Base-by-base conservation (phyloP, 2,888 invertebrate genomes). In the Plebejus anna region DNA sequence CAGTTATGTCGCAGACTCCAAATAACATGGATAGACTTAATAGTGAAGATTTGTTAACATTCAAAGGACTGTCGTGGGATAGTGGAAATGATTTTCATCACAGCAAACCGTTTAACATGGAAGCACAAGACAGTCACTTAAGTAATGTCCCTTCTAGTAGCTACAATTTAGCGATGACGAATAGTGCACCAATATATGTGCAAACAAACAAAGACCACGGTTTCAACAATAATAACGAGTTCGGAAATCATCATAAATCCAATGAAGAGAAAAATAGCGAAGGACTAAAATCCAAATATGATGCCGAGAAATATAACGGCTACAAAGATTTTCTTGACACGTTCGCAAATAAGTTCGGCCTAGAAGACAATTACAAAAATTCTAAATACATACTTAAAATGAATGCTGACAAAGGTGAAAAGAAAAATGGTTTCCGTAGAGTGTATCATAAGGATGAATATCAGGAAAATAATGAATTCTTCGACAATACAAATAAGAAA, bases 391-490 rank as follows among this genome's bases (percentile, higher is more conserved):
- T 82, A 16, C 73, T 87, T 0, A 86, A 86, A 76, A 84, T 79
- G 75, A 86, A 88, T 76, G 82, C 87, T 78, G 88, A 90, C 78
- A 89, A 88, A 79, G 88, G 90, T 55, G 87, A 90, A 79, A 90
- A 82, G 70, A 87, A 82, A 75, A 91, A 90, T 82, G 91, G 92
- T 28, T 91, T 90, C 79, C 87, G 85, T 77, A 87, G 86, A 81
- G 88, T 92, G 36, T 92, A 92, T 79, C 90, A 90, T 79, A 92
- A 91, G 79, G 90, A 92, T 77, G 92, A 93, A 80, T 92, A 90
- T 82, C 86, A 88, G 78, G 90, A 91, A 81, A 89, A 92, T 76
- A 89, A 91, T 59, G 90, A 92, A 77, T 92, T 90, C 79, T 91
- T 84, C 79, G 90, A 92, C 79, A 90, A 91, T 79, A 88, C 83